phyloP scores from a whole-genome alignment of 1,140 invertebrate species.

The Micrasema minimum region DNA sequence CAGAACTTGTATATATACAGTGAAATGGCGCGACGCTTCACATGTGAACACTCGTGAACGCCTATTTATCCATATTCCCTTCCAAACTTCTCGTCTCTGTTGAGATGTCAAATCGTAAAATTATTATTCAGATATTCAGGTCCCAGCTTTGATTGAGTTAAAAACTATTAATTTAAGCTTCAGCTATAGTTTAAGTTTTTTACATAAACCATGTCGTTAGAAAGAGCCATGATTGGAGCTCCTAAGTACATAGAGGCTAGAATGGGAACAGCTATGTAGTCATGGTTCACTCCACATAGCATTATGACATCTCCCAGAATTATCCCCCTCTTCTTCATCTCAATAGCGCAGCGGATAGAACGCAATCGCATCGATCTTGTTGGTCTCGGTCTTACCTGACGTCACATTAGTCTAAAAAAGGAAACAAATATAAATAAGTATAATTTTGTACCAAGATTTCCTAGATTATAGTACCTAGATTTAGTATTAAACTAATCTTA shows the following conservation, averaged over 20 bases:
- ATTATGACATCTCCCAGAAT: conserved; percentile 31
- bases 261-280: conserved; percentile 36
- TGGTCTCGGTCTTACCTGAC: conserved; percentile 16
- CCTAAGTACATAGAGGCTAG: conserved; percentile 25
- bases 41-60: too few relatives aligned
- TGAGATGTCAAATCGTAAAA: too few relatives aligned
- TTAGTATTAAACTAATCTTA: background rate
- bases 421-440: background rate
- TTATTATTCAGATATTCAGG: too few relatives aligned
- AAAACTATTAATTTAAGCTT: too few relatives aligned
- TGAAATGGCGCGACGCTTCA: too few relatives aligned
- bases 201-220: conserved; percentile 20
- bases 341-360: conserved; percentile 30
- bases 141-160: too few relatives aligned
- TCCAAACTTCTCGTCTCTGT: too few relatives aligned
- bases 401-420: conserved; percentile 16
- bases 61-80: too few relatives aligned
- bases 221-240: conserved; percentile 22
- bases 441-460: background rate
- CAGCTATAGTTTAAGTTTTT: too few relatives aligned
- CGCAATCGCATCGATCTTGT: conserved; percentile 26
- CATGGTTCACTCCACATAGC: conserved; percentile 32
- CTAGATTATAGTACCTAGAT: background rate
- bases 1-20: too few relatives aligned
- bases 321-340: conserved; percentile 27